Percentiles rank a stretch among this genome's conserved stretches.
These are phyloP conservation scores for Petrocephalus schoutedeni DNA, from an alignment of 2,797 vertebrate species.

Conservation along the genomic window DNA sequence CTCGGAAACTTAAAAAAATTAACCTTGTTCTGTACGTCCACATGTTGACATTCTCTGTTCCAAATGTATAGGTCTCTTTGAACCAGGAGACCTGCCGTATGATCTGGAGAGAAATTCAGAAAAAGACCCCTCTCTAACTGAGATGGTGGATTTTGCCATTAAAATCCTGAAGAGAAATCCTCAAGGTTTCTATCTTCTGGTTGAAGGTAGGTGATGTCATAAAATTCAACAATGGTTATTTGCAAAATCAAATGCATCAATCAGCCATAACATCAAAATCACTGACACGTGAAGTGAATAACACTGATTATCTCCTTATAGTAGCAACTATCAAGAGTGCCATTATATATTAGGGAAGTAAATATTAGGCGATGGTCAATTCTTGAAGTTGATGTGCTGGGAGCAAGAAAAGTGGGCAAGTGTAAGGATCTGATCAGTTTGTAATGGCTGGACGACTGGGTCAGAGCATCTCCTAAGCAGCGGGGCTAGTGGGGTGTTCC, in stretches of 20 bases:
- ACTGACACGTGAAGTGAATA: not conserved
- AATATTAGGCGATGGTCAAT: not conserved
- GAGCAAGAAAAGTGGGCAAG: not conserved
- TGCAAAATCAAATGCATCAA: not conserved
- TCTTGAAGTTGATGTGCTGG: not conserved
- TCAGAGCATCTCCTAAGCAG: not conserved
- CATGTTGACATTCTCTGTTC: not conserved
- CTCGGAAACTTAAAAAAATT: not conserved
- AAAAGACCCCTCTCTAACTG: constrained; percentile 80
- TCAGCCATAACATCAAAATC: not conserved
- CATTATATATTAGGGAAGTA: not conserved
- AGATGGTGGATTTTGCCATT: constrained; percentile 87
- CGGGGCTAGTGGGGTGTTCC: not conserved
- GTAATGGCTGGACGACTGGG: not conserved
- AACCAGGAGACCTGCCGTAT: constrained; percentile 78
- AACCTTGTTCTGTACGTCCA: not conserved
- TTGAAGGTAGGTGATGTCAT: constrained; percentile 71
- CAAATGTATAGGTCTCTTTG: constrained; percentile 75
- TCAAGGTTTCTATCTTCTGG: constrained; percentile 85
- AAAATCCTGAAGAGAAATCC: constrained; percentile 80
- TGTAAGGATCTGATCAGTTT: not conserved
- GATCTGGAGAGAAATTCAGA: constrained; percentile 76
- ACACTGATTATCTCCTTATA: not conserved
- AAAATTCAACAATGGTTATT: not conserved
- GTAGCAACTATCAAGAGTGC: not conserved